Evolutionary conservation across 2,888 invertebrate genomes (phyloP).

Genomic region (Lottia gigantea): DNA sequence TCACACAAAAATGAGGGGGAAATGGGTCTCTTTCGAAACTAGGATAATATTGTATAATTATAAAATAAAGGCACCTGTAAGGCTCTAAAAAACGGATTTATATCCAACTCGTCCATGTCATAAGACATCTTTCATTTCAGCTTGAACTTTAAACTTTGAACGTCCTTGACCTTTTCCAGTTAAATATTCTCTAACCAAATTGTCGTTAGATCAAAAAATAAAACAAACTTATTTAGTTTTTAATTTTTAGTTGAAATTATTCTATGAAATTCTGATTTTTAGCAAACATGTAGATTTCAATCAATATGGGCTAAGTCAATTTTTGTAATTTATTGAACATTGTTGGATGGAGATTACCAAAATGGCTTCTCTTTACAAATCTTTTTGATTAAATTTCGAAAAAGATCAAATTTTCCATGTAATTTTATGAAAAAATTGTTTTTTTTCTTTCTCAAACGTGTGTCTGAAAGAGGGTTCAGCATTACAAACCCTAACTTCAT

Average conservation of each 20-base stretch:
- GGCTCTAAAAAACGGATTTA: conserved; percentile 57
- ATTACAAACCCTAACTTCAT: no score
- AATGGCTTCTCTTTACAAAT: conserved; percentile 13
- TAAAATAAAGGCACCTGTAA: conserved; percentile 45
- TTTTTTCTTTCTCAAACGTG: neutral
- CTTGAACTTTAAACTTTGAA: conserved; percentile 16
- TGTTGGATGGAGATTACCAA: neutral
- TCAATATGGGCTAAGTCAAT: no score
- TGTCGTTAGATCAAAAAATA: no score
- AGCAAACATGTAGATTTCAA: no score
- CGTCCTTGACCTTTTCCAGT: conserved; percentile 4
- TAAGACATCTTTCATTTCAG: conserved; percentile 27
- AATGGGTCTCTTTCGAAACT: no score
- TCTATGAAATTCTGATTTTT: no score
- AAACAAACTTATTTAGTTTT: no score
- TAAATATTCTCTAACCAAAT: neutral
- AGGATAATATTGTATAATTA: no score
- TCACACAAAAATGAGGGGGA: no score
- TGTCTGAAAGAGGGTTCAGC: no score
- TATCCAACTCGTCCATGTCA: conserved; percentile 59
- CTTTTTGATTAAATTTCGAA: neutral
- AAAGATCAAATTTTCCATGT: neutral
- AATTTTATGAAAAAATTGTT: neutral
- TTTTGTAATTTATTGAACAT: no score
- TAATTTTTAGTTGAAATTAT: no score